Conservation (phyloP, 92 coral and sea anemone genomes). For the Porites cylindrica region DNA sequence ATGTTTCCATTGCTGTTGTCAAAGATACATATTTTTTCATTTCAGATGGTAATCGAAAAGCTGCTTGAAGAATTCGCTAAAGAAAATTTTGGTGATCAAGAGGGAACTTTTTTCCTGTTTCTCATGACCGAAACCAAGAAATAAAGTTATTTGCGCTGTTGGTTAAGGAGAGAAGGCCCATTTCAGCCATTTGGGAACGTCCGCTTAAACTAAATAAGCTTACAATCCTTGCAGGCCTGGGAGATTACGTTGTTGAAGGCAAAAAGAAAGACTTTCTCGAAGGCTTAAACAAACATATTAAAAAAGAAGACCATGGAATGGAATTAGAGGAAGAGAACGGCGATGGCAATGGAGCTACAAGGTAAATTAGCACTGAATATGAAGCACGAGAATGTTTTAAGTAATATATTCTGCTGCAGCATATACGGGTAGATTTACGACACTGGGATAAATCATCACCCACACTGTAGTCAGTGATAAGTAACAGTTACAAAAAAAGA, state of each 20-base stretch:
- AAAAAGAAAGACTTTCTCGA: constrained; percentile 1
- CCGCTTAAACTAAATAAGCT: not conserved
- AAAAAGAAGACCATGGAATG: not conserved
- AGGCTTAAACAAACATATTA: not conserved
- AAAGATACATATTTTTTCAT: not conserved
- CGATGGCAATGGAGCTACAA: not conserved
- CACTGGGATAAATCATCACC: too few species aligned
- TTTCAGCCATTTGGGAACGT: not conserved
- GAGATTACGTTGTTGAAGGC: not conserved
- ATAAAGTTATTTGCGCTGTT: not conserved
- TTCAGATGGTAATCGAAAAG: constrained; percentile 8
- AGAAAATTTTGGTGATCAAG: constrained; percentile 4
- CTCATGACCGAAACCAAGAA: not conserved
- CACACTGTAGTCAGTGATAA: too few species aligned
- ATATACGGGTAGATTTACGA: too few species aligned
- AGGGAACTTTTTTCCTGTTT: not conserved
- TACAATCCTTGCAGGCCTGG: not conserved
- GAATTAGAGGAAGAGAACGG: not conserved
- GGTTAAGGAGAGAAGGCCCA: not conserved
- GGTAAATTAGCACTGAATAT: not conserved
- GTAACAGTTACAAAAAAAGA: too few species aligned
- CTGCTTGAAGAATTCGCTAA: not conserved
- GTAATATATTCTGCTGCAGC: too few species aligned
- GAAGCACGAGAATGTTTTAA: too few species aligned
- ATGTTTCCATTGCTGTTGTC: not conserved